These are phyloP conservation scores for Megalops cyprinoides DNA, from an alignment of 2,797 vertebrate species.

Conservation along the genomic window DNA sequence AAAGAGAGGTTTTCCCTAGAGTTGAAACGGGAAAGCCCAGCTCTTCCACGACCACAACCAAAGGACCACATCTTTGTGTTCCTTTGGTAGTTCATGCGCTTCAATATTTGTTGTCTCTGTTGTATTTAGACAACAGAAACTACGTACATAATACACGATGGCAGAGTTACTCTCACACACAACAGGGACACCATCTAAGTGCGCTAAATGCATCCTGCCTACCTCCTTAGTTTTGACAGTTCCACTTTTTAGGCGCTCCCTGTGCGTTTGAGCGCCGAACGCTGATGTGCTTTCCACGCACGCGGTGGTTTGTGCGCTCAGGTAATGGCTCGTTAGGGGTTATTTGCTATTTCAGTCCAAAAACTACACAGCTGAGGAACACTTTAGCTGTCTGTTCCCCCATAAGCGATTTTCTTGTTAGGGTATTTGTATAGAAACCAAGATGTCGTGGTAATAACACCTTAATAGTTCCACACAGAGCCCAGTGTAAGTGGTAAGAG, in stretches of 20 bases:
- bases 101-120: background rate
- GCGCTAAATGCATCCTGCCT: background rate
- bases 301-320: background rate
- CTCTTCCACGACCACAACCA: background rate
- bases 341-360: background rate
- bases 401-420: no score
- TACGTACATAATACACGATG: background rate
- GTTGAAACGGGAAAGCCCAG: slow-evolving; percentile 2
- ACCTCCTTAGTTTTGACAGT: slow-evolving; percentile 7
- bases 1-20: background rate
- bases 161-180: background rate
- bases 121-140: background rate
- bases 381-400: background rate
- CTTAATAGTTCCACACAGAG: no score
- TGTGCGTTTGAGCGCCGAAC: background rate
- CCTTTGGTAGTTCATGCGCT: background rate
- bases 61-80: background rate
- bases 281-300: no score
- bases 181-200: no score
- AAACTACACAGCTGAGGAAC: background rate
- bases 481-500: background rate
- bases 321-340: background rate
- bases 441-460: no score
- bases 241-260: background rate
- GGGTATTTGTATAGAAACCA: no score